Percentiles rank a stretch among this genome's conserved stretches.
Conservation (phyloP, 2,797 vertebrate genomes). For the Characodon lateralis region DNA sequence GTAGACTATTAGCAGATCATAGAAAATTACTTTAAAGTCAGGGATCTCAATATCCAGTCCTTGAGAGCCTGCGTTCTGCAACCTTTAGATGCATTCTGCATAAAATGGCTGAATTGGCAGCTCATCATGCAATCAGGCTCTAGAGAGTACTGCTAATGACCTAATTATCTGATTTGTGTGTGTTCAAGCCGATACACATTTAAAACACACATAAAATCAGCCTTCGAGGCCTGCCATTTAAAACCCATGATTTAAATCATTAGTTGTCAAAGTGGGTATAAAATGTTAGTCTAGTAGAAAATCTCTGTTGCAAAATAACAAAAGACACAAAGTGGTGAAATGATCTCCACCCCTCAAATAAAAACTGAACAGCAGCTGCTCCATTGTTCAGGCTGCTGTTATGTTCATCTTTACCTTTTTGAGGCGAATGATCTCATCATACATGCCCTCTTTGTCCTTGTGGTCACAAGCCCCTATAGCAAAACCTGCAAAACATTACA, state of each 20-base stretch:
- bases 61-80: neutral
- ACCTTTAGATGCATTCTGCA: neutral
- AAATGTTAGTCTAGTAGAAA: neutral
- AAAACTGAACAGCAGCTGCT: neutral
- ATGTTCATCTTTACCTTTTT: conserved; percentile 85
- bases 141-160: neutral
- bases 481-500: conserved; percentile 75
- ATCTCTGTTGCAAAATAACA: neutral
- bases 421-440: conserved; percentile 91
- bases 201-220: neutral
- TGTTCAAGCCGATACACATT: neutral
- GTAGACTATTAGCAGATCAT: neutral
- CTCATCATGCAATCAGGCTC: too few relatives aligned
- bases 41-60: neutral
- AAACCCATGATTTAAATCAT: neutral
- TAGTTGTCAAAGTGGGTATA: too few relatives aligned
- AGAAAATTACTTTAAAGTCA: too few relatives aligned
- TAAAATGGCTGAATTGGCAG: neutral
- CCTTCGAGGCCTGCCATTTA: neutral
- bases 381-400: neutral
- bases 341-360: too few relatives aligned
- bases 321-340: neutral
- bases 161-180: neutral
- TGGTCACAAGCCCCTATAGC: conserved; percentile 77
- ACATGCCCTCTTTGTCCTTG: conserved; percentile 94